Percentiles rank a stretch among this genome's conserved stretches.
These are phyloP conservation scores for Larimichthys polyactis DNA, from an alignment of 2,113 vertebrate genomes.

Conservation along the genomic window DNA sequence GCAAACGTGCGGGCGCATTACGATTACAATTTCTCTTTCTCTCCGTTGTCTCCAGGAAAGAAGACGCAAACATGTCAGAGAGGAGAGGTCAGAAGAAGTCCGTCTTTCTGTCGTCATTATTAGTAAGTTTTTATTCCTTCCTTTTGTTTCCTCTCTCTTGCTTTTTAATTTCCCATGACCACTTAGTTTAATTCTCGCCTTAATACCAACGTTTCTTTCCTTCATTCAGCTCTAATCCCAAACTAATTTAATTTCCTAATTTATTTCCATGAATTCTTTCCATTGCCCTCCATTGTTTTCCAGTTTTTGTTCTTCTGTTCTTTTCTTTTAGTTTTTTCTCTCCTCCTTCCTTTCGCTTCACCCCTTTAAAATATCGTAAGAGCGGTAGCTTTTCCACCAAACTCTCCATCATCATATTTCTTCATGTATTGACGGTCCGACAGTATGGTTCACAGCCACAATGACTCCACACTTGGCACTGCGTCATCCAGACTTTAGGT, in stretches of 20 bases:
- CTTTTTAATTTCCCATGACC: neutral
- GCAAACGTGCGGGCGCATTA: neutral
- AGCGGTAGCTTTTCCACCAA: neutral
- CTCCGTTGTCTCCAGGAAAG: constrained; percentile 76
- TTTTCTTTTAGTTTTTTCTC: neutral
- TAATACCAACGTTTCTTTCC: neutral
- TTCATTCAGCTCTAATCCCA: neutral
- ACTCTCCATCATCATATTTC: constrained; percentile 10
- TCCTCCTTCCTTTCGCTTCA: neutral
- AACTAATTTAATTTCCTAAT: neutral
- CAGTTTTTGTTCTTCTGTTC: neutral
- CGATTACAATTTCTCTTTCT: constrained; percentile 22
- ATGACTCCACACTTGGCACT: constrained; percentile 38
- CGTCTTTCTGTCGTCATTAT: constrained; percentile 87
- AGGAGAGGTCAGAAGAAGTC: constrained; percentile 80
- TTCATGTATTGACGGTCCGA: neutral
- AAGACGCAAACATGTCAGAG: constrained; percentile 86
- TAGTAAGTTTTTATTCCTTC: constrained; percentile 84
- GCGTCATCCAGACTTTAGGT: constrained; percentile 41
- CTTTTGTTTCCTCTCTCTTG: neutral
- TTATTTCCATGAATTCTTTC: neutral
- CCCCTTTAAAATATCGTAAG: neutral
- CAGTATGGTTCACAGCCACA: neutral
- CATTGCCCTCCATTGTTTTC: neutral
- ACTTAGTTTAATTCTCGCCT: neutral